Conservation (phyloP, 2,888 invertebrate genomes). For the Callimorpha dominula region DNA sequence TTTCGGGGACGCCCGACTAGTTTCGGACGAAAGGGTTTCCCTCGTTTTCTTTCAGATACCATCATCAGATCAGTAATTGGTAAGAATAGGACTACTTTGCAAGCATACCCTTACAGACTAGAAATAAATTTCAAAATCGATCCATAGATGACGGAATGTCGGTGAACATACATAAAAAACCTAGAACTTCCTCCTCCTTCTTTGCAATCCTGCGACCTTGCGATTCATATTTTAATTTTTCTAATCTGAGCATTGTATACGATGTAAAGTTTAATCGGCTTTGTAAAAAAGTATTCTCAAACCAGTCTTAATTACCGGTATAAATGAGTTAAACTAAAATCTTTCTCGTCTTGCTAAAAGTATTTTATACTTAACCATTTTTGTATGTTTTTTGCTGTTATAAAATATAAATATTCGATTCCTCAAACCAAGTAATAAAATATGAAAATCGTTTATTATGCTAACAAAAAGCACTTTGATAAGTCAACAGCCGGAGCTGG, state of each 20-base stretch:
- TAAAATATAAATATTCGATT: conserved; percentile 9
- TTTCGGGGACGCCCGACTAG: no score
- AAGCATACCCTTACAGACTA: no score
- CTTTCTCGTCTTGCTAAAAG: neutral
- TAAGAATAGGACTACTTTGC: no score
- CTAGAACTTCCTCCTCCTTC: no score
- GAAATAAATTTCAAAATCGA: no score
- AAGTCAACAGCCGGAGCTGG: conserved; percentile 14
- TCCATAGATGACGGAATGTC: no score
- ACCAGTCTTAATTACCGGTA: neutral
- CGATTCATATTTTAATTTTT: neutral
- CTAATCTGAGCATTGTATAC: neutral
- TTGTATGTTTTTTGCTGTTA: neutral
- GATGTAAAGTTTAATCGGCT: neutral
- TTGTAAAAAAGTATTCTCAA: neutral
- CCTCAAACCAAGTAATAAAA: conserved; percentile 2
- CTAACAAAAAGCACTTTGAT: conserved; percentile 18
- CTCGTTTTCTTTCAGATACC: no score
- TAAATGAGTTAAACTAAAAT: neutral
- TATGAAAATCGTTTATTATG: conserved; percentile 6
- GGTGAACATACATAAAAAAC: no score
- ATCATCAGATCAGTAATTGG: no score
- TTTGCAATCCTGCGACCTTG: no score
- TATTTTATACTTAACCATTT: neutral
- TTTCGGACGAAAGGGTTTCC: no score